These are phyloP conservation scores for Zaprionus lineosus DNA, from an alignment of 2,888 invertebrate genomes.

Conservation along the genomic window DNA sequence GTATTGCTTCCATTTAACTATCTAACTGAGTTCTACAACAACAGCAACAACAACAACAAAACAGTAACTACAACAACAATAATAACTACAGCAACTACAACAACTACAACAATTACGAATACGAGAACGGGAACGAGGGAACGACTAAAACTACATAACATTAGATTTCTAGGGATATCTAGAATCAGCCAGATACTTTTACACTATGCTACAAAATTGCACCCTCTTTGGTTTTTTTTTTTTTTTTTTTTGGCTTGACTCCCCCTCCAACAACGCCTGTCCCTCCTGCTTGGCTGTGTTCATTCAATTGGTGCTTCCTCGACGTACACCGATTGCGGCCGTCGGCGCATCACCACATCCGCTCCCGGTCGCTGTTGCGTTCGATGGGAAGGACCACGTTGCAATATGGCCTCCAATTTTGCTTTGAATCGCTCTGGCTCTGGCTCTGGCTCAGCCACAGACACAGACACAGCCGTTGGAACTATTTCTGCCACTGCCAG, in stretches of 20 bases:
- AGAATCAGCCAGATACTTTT: slow-evolving; percentile 28
- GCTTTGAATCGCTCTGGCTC: slow-evolving; percentile 76
- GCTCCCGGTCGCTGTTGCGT: slow-evolving; percentile 62
- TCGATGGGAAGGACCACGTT: slow-evolving; percentile 77
- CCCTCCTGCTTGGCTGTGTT: slow-evolving; percentile 30
- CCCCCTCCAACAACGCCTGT: no score
- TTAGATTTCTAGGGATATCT: slow-evolving; percentile 56
- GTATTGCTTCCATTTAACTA: slow-evolving; percentile 55
- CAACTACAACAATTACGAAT: slow-evolving; percentile 18
- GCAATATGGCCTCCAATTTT: slow-evolving; percentile 79
- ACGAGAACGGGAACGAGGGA: slow-evolving; percentile 9
- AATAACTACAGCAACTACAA: neutral
- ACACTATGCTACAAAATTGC: slow-evolving; percentile 41
- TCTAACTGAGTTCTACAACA: slow-evolving; percentile 34
- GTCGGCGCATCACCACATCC: slow-evolving; percentile 53
- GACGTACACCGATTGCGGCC: slow-evolving; percentile 67
- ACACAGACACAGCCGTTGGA: no score
- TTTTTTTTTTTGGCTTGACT: no score
- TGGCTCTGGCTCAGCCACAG: slow-evolving; percentile 18
- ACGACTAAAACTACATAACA: slow-evolving; percentile 55
- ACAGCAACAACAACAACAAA: slow-evolving; percentile 1
- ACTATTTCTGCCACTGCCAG: no score
- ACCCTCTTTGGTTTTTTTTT: no score
- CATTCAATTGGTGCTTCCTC: slow-evolving; percentile 55
- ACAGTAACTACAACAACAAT: slow-evolving; percentile 22